Conservation (phyloP, 1,140 invertebrate species). For the Drosophila melanogaster region Release_6_plus_ISO1_MT NC_004354.4:14626001-14626500, state of each 20-base stretch:
- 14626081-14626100: neutral
- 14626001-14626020: slow-evolving; percentile 8
- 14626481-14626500: slow-evolving; percentile 63
- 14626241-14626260: slow-evolving; percentile 33
- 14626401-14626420: slow-evolving; percentile 37
- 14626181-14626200: slow-evolving; percentile 48
- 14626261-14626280: slow-evolving; percentile 19
- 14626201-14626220: slow-evolving; percentile 4
- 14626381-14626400: slow-evolving; percentile 21
- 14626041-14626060: slow-evolving; percentile 60
- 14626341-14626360: slow-evolving; percentile 64
- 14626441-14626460: slow-evolving; percentile 22
- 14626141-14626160: slow-evolving; percentile 64
- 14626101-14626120: neutral
- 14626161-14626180: slow-evolving; percentile 75
- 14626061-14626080: slow-evolving; percentile 71
- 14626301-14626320: slow-evolving; percentile 44
- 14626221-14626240: slow-evolving; percentile 75
- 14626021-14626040: slow-evolving; percentile 18
- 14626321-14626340: slow-evolving; percentile 75
- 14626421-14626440: slow-evolving; percentile 39
- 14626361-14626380: slow-evolving; percentile 28
- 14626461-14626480: slow-evolving; percentile 56
- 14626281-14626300: slow-evolving; percentile 46
- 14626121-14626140: neutral